Percentiles rank a stretch among this genome's conserved stretches.
phyloP scores from a whole-genome alignment of 2,113 vertebrate species.

The Ophthalmotilapia sp. region DNA sequence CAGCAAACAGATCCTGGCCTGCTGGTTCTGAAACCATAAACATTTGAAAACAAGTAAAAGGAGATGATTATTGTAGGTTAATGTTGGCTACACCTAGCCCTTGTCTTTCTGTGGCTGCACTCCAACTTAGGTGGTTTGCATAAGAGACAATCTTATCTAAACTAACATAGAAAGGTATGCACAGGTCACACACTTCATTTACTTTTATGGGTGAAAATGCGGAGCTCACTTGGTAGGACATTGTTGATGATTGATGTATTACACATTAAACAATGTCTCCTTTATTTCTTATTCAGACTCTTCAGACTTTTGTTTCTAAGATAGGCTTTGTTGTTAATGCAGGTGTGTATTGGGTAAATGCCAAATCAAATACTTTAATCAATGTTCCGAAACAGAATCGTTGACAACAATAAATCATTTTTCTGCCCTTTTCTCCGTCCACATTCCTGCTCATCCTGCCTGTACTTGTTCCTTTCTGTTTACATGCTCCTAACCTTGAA shows the following conservation, averaged over 20 bases:
- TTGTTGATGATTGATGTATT: neutral
- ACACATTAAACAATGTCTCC: neutral
- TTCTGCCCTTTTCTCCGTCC: neutral
- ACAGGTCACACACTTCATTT: neutral
- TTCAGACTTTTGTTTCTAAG: neutral
- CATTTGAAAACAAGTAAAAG: neutral
- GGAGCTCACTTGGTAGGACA: neutral
- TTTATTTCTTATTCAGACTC: neutral
- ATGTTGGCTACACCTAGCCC: fast-evolving
- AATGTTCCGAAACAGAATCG: fast-evolving
- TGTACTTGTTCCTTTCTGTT: neutral
- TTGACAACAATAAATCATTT: neutral
- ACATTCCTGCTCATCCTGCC: neutral
- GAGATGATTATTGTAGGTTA: neutral
- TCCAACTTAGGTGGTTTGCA: conserved; percentile 7
- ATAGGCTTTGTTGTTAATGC: fast-evolving
- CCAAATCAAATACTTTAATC: neutral
- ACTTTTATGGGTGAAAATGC: neutral
- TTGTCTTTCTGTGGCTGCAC: fast-evolving
- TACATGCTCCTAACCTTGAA: conserved; percentile 44
- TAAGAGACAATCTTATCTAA: conserved; percentile 1
- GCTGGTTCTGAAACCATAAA: conserved; percentile 81
- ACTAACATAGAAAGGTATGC: neutral
- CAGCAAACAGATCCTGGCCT: conserved; percentile 88
- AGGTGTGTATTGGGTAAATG: neutral